A percentile compares a stretch with the other conserved stretches of the same genome.
These are phyloP conservation scores for Hypolimnas misippus DNA, from an alignment of 2,888 invertebrate genomes.

Conservation along the genomic window DNA sequence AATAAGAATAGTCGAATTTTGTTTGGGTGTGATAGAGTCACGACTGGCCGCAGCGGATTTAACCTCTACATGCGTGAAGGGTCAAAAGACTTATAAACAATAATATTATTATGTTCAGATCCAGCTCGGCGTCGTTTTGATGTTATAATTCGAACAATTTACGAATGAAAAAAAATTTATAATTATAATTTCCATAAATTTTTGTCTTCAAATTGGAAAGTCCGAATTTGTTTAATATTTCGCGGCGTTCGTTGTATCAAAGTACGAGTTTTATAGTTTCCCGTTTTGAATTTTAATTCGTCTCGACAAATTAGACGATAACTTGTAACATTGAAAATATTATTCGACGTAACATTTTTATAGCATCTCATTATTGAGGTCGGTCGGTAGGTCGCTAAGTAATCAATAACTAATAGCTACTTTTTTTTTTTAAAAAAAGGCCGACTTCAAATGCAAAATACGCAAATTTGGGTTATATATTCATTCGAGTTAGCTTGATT, in stretches of 20 bases:
- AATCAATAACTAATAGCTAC: too few species aligned
- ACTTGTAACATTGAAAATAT: neutral
- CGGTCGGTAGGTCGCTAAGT: neutral
- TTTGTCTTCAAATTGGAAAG: conserved; percentile 28
- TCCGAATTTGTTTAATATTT: conserved; percentile 28
- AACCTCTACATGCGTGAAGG: conserved; percentile 21
- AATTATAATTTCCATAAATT: conserved; percentile 33
- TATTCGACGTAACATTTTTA: conserved; percentile 8
- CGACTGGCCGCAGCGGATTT: conserved; percentile 13
- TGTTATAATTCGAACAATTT: conserved; percentile 30
- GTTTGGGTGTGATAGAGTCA: conserved; percentile 25
- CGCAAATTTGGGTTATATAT: too few species aligned
- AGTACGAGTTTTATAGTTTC: conserved; percentile 16
- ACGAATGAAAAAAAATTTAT: conserved; percentile 26
- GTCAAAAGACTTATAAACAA: conserved; percentile 33
- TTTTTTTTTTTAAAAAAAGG: too few species aligned
- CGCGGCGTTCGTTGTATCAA: conserved; percentile 17
- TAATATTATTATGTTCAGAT: conserved; percentile 25
- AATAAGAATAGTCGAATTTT: conserved; percentile 19
- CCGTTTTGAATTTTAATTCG: conserved; percentile 15
- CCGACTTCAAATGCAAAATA: too few species aligned
- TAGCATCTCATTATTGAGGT: conserved; percentile 7
- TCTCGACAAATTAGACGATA: neutral
- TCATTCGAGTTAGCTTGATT: too few species aligned
- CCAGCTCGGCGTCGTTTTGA: conserved; percentile 27